Percentiles rank a stretch among this genome's conserved stretches.
These are phyloP conservation scores for Bos taurus DNA, from an alignment of 2,113 vertebrate species.

Conservation along the genomic window DNA sequence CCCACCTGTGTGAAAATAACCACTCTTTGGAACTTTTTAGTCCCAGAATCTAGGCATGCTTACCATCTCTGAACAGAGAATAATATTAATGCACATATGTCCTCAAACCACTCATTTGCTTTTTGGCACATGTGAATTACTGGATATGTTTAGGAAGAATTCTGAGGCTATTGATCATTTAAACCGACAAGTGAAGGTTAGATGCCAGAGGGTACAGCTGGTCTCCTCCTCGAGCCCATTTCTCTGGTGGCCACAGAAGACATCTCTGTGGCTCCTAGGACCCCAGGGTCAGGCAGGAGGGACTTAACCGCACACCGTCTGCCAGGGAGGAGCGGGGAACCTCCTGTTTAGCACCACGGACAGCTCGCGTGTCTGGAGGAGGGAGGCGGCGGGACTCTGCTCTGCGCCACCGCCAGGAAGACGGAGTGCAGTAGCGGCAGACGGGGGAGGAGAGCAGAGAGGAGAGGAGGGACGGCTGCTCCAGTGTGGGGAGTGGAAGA, in stretches of 20 bases:
- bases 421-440: background rate
- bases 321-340: background rate
- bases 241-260: fast-evolving
- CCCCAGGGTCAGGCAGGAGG: background rate
- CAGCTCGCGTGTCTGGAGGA: background rate
- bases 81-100: background rate
- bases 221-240: background rate
- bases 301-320: background rate
- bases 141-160: background rate
- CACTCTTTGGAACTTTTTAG: background rate
- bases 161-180: background rate
- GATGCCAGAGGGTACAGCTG: background rate
- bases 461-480: background rate
- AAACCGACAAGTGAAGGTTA: background rate
- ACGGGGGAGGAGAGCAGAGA: slow-evolving; percentile 18
- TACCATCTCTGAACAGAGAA: background rate
- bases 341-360: slow-evolving; percentile 19
- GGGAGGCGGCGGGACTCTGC: background rate
- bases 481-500: background rate
- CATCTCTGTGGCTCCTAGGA: background rate
- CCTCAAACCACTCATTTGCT: background rate
- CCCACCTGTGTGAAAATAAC: background rate
- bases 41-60: background rate
- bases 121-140: background rate
- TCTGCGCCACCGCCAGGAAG: background rate